Base-by-base conservation (phyloP, 2,888 invertebrate species). In the Lasioglossum calceatum region DNA sequence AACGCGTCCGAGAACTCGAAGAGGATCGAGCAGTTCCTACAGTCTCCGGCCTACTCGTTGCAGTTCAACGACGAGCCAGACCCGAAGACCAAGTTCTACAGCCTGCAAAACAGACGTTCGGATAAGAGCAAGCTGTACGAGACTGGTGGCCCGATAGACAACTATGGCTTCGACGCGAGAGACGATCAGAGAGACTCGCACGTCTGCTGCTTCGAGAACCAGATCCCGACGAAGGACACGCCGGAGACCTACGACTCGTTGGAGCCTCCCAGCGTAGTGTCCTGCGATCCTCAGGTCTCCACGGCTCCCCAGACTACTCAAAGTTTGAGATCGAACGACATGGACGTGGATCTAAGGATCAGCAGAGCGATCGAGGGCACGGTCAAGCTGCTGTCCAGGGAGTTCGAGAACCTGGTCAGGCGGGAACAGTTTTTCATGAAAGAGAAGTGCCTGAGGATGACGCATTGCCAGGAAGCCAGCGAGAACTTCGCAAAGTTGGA, bases 311-410 rank as follows among this genome's bases (percentile, higher is more conserved):
- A 82, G 61, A 70, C 54, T 0, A 39, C 32, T 16, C 82, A 85
- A 54, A 84, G 81, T 82, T 58, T 90, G 1, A 79, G 84, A 4
- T 86, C 89, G 1, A 87, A 91, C 23, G 85, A 91, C 42, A 23
- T 91, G 70, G 88, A 89, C 23, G 92, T 94, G 7, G 93, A 95
- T 50, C 87, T 93, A 0, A 91, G 94, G 74, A 94, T 95, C 87
- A 93, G 92, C 1, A 88, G 94, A 23, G 95, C 95, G 0, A 95
- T 95, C 82, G 95, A 94, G 77, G 95, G 95, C 2, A 95, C 95
- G 0, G 95, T 95, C 0, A 95, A 95, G 77, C 70, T 95, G 67
- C 88, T 95, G 0, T 95, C 95, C 0, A 94, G 94, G 39, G 95
- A 95, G 74, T 95, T 95, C 77, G 95, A 95, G 80, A 95, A 94